Evolutionary conservation across 2,797 vertebrate genomes (phyloP).

Genomic region (Bufotes viridis): DNA sequence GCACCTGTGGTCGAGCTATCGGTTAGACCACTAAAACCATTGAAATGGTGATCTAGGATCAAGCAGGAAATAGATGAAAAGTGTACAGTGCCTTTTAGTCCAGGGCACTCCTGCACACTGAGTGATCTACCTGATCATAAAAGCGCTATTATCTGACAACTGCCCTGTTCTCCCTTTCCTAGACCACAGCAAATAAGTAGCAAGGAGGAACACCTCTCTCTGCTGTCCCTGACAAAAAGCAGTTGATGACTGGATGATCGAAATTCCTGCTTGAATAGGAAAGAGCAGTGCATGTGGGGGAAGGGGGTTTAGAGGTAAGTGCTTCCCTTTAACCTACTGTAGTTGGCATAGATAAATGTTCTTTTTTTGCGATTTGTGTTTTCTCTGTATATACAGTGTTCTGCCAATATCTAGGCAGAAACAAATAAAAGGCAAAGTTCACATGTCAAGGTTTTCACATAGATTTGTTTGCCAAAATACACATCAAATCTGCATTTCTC

Average conservation of each 20-base stretch:
- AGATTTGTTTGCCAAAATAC: no score
- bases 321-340: neutral
- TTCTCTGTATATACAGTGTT: no score
- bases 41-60: neutral
- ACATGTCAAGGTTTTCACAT: no score
- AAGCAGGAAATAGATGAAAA: neutral
- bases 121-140: neutral
- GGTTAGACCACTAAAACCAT: neutral
- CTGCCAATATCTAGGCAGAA: no score
- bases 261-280: neutral
- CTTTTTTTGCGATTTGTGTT: no score
- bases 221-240: neutral
- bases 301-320: neutral
- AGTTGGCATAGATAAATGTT: neutral
- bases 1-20: neutral
- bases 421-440: no score
- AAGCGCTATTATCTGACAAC: neutral
- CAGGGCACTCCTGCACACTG: neutral
- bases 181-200: neutral
- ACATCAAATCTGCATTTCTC: no score
- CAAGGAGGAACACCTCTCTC: neutral
- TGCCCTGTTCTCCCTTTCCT: neutral
- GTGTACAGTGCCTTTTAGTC: neutral
- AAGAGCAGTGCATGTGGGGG: neutral
- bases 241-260: neutral